Base-by-base conservation (phyloP, 1,140 invertebrate genomes). In the Fopius arisanus region DNA sequence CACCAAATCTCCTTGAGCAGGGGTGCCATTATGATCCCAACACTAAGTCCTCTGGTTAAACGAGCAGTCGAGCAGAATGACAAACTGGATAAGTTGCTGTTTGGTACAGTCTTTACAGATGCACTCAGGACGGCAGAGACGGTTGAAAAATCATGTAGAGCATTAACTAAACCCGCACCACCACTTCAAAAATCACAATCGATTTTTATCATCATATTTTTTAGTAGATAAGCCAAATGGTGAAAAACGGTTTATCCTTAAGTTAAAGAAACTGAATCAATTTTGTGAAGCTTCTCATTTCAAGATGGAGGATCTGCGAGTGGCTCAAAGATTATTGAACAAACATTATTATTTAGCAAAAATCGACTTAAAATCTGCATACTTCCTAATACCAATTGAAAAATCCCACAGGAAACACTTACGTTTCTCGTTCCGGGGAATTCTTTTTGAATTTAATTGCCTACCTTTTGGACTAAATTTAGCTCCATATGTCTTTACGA, bases 401-500 rank as follows among this genome's bases (percentile, higher is more conserved):
- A 43, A 68, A 23, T 28, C 10, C 14, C 9, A 48, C 16, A 41
- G 67, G 28, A 68, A 68, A 48, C 43, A 48, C 29, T 26, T 68
- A 23, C 37, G 40, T 9, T 68, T 68, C 26, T 21, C 6, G 0
- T 68, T 48, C 26, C 9, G 48, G 29, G 21, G 21, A 5, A 28
- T 68, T 5, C 10, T 68, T 23, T 68, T 26, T 26, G 40, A 48
- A 48, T 68, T 68, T 48, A 67, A 67, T 40, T 37, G n/a, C n/a
- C 3, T 67, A 16, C 65, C 65, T 3, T 67, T 37, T 21, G 65
- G 67, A 12, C 21, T 68, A 48, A 48, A 43, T 6, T 48, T 43
- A 26, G 67, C 67, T n/a, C 67, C 67, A 21, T 26, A 26, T 3
- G 59, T 70, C 2, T 70, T 74, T 51, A 70, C 73, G 2, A 74